phyloP scores from a whole-genome alignment of 2,797 vertebrate species.

The Varecia variegata region DNA sequence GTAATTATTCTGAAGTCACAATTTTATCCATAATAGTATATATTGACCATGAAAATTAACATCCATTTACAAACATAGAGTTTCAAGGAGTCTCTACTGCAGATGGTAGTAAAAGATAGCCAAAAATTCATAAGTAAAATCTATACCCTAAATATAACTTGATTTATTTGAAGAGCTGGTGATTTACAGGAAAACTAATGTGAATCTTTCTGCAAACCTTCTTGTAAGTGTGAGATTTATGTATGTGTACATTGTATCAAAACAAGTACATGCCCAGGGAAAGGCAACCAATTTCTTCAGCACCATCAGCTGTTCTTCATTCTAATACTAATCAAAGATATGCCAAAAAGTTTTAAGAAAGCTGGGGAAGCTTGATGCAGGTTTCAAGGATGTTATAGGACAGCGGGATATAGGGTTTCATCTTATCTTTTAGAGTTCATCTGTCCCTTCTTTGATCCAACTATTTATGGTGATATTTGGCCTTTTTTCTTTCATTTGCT shows the following conservation, averaged over 20 bases:
- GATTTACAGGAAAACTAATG: not conserved
- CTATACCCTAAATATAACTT: not conserved
- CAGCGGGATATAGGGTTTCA: no score
- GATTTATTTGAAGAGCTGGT: not conserved
- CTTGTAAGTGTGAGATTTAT: not conserved
- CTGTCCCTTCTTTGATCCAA: not conserved
- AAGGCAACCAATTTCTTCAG: not conserved
- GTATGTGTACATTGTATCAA: not conserved
- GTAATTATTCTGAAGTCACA: constrained; percentile 6
- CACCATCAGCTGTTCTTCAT: not conserved
- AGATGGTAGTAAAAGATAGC: not conserved
- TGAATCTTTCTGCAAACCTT: not conserved
- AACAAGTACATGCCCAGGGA: not conserved
- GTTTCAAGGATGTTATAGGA: not conserved
- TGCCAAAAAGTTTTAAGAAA: not conserved
- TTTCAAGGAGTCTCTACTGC: not conserved
- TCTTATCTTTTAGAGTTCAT: not conserved
- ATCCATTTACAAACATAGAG: not conserved
- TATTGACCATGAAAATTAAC: constrained; percentile 34
- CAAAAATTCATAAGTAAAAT: not conserved
- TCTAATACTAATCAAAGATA: not conserved
- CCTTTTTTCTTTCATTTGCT: not conserved
- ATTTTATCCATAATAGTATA: constrained; percentile 5
- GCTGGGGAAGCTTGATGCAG: not conserved
- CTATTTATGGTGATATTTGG: not conserved